phyloP scores from a whole-genome alignment of 2,113 vertebrate species.

The Gasterosteus nipponicus region DNA sequence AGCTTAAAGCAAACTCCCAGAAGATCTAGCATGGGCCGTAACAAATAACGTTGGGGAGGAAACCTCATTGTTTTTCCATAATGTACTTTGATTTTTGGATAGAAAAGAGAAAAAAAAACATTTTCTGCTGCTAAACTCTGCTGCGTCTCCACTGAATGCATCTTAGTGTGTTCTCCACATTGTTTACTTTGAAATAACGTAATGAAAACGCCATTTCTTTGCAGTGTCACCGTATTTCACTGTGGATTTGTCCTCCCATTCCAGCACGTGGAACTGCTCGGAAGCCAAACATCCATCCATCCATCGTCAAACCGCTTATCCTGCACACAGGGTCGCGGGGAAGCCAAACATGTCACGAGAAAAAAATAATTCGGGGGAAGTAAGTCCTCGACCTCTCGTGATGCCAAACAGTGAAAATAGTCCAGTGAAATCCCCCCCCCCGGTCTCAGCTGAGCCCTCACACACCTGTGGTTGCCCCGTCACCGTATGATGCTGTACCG shows the following conservation, averaged over 20 bases:
- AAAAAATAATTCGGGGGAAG: background rate
- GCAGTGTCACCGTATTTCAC: background rate
- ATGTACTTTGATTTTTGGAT: background rate
- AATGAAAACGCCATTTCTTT: background rate
- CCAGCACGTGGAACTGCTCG: background rate
- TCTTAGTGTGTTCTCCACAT: background rate
- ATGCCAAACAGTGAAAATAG: background rate
- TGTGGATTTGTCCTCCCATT: background rate
- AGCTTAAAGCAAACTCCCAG: background rate
- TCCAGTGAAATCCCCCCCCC: constrained; percentile 7
- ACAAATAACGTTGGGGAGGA: background rate
- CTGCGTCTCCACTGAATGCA: background rate
- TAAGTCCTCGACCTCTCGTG: background rate
- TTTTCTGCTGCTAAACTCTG: background rate
- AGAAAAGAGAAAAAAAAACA: background rate
- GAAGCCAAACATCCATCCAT: too few relatives aligned
- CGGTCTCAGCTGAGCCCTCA: background rate
- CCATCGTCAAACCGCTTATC: too few relatives aligned
- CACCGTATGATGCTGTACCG: background rate
- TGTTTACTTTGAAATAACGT: background rate
- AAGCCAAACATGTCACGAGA: background rate
- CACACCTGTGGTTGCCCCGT: constrained; percentile 34
- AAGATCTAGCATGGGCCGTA: background rate
- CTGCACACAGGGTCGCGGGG: too few relatives aligned
- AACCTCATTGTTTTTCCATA: background rate